Evolutionary conservation across 1,140 invertebrate genomes (phyloP).

Genomic region (Drosophila subpulchrella): DNA sequence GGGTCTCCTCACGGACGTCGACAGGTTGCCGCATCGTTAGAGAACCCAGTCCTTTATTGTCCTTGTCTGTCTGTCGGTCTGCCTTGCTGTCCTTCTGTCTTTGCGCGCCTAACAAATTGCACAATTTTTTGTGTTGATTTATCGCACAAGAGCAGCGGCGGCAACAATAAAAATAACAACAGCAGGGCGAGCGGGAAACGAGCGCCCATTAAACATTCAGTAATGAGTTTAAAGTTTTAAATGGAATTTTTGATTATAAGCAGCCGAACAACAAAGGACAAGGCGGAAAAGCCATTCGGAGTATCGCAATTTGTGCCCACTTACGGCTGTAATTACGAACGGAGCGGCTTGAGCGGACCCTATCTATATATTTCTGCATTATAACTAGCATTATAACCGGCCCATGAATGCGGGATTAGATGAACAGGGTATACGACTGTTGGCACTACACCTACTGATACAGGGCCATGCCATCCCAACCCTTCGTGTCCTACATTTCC

Average conservation of each 20-base stretch:
- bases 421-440: conserved; percentile 31
- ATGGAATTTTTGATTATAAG: conserved; percentile 78
- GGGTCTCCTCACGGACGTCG: conserved; percentile 63
- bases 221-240: conserved; percentile 83
- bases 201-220: conserved; percentile 79
- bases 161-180: conserved; percentile 50
- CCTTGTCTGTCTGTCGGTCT: conserved; percentile 10
- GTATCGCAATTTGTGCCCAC: conserved; percentile 50
- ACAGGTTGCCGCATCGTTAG: conserved; percentile 79
- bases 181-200: conserved; percentile 39
- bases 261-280: conserved; percentile 3
- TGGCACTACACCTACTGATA: conserved; percentile 5
- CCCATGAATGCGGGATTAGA: conserved; percentile 38
- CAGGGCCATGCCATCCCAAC: not conserved
- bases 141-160: conserved; percentile 31
- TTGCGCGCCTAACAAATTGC: conserved; percentile 75
- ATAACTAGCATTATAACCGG: conserved; percentile 24
- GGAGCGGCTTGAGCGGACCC: conserved; percentile 1
- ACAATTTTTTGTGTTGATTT: conserved; percentile 64
- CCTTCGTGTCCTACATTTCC: conserved; percentile 29
- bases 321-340: conserved; percentile 49
- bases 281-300: conserved; percentile 4
- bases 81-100: conserved; percentile 22
- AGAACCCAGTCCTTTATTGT: conserved; percentile 50
- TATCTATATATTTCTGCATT: conserved; percentile 12